These are phyloP conservation scores for Panagrolaimus sp. DNA, from an alignment of 1,140 invertebrate species.

Conservation along the genomic window DNA sequence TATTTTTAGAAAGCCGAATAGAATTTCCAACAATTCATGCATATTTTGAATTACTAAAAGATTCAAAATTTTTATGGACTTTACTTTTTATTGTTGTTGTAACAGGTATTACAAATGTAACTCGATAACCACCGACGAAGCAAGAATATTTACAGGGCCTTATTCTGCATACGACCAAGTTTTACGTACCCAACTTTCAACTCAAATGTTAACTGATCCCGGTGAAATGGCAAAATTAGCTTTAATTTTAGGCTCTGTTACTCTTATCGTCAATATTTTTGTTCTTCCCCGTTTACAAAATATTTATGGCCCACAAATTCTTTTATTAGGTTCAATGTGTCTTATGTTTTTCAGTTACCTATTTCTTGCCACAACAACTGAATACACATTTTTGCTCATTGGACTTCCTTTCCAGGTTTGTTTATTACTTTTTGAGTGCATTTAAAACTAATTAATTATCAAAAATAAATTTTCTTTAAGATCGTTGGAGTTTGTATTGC, in stretches of 20 bases:
- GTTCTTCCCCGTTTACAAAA: slow-evolving; percentile 35
- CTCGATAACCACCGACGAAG: too few relatives aligned
- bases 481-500: slow-evolving; percentile 28
- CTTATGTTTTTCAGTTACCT: slow-evolving; percentile 29
- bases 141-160: slow-evolving; percentile 27
- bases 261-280: slow-evolving; percentile 34
- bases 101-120: too few relatives aligned
- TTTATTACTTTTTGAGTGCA: slow-evolving; percentile 8
- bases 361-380: slow-evolving; percentile 30
- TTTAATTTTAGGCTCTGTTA: slow-evolving; percentile 31
- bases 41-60: slow-evolving; percentile 18
- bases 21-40: slow-evolving; percentile 6
- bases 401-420: slow-evolving; percentile 41
- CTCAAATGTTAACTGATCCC: slow-evolving; percentile 34
- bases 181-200: slow-evolving; percentile 30
- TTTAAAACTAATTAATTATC: neutral
- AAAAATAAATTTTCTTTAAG: slow-evolving; percentile 2
- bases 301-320: slow-evolving; percentile 20
- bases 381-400: slow-evolving; percentile 32
- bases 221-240: slow-evolving; percentile 36
- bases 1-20: neutral
- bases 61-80: slow-evolving; percentile 18
- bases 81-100: slow-evolving; percentile 33
- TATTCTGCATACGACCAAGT: slow-evolving; percentile 41
- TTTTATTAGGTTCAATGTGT: slow-evolving; percentile 28